Base-by-base conservation (phyloP, 2,888 invertebrate species). In the Ectemnius lituratus region DNA sequence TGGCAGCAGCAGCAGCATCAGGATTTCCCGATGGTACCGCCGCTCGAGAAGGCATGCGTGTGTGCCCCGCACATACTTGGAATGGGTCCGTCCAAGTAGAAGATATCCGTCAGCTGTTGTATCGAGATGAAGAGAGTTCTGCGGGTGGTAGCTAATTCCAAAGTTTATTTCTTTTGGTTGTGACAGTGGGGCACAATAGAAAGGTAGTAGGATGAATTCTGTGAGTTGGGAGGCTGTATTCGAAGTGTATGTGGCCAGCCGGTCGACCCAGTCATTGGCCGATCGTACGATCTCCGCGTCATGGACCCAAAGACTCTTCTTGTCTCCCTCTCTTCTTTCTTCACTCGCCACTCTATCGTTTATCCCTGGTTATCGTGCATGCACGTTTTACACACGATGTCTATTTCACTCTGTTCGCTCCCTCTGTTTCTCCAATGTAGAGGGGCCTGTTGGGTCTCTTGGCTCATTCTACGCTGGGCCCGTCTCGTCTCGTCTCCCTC, bases 111-210 rank as follows among this genome's bases (percentile, higher is more conserved):
- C 52, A 37, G 52, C 37, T 14, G 46, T 61, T 20, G 8, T 52
- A 61, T 47, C 16, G 58, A 14, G 20, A 58, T 71, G 77, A 67
- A 23, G 62, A 64, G 71, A 62, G 63, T 74, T 67, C 72, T 70
- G 59, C 60, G 56, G 64, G 57, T 60, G 74, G 71, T 69, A 76
- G 81, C 81, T 81, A 79, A 81, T 81, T 81, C 77, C 81, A 79
- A 81, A 81, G 79, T 79, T 81, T 75, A 81, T 37, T 6, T 11
- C 37, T 8, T 37, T 8, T 6, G 37, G 3, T 0, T 37, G 37
- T 11, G 37, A 37, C 37, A 37, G 37, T 37, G 37, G 37, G 37
- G 8, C 37, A 37, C 37, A 37, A 37, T 37, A 11, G 37, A 37
- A 37, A 37, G 37, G 37, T 37, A 11, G 37, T 11, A 37, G 37